phyloP scores from a whole-genome alignment of 2,797 vertebrate genomes.

The Pristis pectinata region DNA sequence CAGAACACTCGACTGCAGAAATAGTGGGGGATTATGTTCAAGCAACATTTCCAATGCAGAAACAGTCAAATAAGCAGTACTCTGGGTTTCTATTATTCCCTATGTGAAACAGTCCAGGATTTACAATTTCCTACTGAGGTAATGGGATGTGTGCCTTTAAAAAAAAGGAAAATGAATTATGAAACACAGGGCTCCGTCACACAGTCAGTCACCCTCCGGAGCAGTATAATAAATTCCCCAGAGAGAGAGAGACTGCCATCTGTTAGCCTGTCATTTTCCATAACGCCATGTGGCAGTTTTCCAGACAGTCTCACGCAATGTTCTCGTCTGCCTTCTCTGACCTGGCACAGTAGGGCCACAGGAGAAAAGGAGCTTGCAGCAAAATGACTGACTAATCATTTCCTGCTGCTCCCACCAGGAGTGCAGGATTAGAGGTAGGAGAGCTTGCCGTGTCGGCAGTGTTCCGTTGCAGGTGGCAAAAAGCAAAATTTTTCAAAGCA shows the following conservation, averaged over 20 bases:
- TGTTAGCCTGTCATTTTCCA: constrained; percentile 38
- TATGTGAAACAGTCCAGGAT: neutral
- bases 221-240: constrained; percentile 34
- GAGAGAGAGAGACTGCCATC: constrained; percentile 30
- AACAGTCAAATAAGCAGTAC: neutral
- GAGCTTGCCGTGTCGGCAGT: neutral
- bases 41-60: constrained; percentile 16
- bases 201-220: constrained; percentile 27
- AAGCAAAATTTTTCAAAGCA: neutral
- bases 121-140: constrained; percentile 20
- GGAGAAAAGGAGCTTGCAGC: constrained; percentile 31
- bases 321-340: constrained; percentile 36
- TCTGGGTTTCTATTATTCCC: neutral
- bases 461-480: constrained; percentile 31
- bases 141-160: constrained; percentile 17
- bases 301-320: constrained; percentile 38
- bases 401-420: constrained; percentile 36
- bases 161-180: constrained; percentile 16
- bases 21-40: neutral
- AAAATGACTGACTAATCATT: constrained; percentile 38
- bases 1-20: neutral
- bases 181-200: constrained; percentile 29
- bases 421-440: constrained; percentile 10
- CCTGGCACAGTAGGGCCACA: constrained; percentile 37
- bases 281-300: constrained; percentile 34